Evolutionary conservation across 2,797 vertebrate genomes (phyloP).

Genomic region (Poliocrania exsul): DNA sequence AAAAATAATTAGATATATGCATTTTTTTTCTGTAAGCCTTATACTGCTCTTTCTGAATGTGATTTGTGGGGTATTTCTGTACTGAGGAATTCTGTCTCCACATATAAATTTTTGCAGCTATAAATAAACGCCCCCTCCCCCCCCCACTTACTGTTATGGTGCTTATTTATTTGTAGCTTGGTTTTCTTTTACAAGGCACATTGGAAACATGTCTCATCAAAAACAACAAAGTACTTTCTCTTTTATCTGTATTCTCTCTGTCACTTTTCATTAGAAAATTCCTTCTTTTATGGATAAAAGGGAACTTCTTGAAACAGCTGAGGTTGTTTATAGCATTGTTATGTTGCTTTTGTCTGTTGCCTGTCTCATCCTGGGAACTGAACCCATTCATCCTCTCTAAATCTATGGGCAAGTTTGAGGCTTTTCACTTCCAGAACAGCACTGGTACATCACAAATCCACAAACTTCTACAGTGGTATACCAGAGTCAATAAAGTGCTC

Average conservation of each 20-base stretch:
- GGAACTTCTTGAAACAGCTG: not conserved
- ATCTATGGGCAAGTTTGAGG: not conserved
- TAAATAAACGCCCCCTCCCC: not conserved
- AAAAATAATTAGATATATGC: not conserved
- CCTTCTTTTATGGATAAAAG: constrained; percentile 14
- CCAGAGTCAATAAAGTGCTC: not conserved
- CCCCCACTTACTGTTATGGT: not conserved
- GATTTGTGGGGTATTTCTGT: not conserved
- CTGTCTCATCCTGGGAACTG: not conserved
- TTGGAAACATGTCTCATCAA: not conserved
- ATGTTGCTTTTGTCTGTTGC: not conserved
- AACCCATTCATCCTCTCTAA: not conserved
- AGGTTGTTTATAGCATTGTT: not conserved
- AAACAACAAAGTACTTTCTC: not conserved
- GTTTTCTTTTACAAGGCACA: not conserved
- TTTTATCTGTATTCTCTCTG: not conserved
- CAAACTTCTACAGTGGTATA: not conserved
- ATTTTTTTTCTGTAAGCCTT: not conserved
- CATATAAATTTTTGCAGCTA: not conserved
- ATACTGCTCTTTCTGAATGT: not conserved
- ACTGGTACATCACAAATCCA: not conserved
- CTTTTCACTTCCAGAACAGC: not conserved
- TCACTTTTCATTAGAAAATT: not conserved
- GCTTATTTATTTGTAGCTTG: not conserved
- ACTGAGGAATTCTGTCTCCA: not conserved